Conservation (phyloP, 2,113 vertebrate genomes). For the Halcyon senegalensis region DNA sequence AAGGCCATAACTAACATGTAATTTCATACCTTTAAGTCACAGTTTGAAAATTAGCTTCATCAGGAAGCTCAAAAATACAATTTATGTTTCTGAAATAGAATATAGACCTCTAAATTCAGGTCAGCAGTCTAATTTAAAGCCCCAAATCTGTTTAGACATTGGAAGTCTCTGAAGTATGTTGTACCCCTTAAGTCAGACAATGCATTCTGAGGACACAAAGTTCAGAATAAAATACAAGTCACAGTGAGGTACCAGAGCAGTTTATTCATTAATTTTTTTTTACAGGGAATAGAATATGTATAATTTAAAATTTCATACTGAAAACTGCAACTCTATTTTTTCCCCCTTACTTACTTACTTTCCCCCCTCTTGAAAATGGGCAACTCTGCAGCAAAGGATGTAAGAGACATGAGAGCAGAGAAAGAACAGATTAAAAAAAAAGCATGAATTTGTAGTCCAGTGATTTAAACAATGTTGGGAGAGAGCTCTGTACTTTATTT, state of each 20-base stretch:
- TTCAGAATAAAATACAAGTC: neutral
- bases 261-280: neutral
- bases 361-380: neutral
- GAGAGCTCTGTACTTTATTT: neutral
- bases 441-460: neutral
- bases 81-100: neutral
- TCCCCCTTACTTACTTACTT: neutral
- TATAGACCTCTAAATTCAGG: neutral
- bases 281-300: neutral
- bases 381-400: neutral
- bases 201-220: neutral
- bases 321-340: neutral
- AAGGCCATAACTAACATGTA: neutral
- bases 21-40: neutral
- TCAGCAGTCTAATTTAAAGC: neutral
- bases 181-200: neutral
- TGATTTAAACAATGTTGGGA: neutral
- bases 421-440: neutral
- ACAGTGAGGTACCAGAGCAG: neutral
- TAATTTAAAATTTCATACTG: neutral
- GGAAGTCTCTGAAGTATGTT: neutral
- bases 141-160: neutral
- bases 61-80: neutral
- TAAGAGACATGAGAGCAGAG: neutral
- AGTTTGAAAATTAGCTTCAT: neutral